Percentiles rank a stretch among this genome's conserved stretches.
These are phyloP conservation scores for Tenualosa ilisha DNA, from an alignment of 2,797 vertebrate species.

Conservation along the genomic window DNA sequence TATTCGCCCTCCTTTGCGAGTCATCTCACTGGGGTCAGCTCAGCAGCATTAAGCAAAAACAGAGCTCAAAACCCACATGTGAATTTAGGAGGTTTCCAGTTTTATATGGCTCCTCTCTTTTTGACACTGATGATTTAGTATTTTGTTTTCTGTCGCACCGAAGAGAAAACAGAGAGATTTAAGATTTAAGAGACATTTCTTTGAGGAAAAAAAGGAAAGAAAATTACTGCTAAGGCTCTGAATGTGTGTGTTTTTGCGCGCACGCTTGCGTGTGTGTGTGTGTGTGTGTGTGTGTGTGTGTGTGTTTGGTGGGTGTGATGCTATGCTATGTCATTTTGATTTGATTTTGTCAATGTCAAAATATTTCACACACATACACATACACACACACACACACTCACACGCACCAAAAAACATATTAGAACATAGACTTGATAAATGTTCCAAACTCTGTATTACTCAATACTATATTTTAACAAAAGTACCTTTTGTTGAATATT, in stretches of 20 bases:
- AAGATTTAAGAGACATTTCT: constrained; percentile 18
- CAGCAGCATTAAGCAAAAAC: constrained; percentile 24
- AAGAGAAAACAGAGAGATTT: constrained; percentile 11
- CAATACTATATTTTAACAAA: constrained; percentile 1
- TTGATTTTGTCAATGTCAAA: neutral
- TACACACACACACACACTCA: too few relatives aligned
- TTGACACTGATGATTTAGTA: constrained; percentile 27
- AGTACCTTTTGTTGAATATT: neutral
- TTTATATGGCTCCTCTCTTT: constrained; percentile 33
- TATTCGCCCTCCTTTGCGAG: neutral
- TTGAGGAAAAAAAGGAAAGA: neutral
- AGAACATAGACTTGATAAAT: neutral
- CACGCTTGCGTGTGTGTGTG: too few relatives aligned
- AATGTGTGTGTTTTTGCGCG: neutral
- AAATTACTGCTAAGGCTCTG: neutral
- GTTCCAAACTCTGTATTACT: neutral
- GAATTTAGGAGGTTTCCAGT: constrained; percentile 32
- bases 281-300: too few relatives aligned
- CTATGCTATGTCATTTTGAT: neutral
- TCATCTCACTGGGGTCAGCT: neutral
- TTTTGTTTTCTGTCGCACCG: neutral
- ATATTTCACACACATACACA: neutral
- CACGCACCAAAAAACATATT: neutral
- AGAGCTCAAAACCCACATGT: constrained; percentile 16
- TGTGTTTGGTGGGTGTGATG: neutral